Evolutionary conservation across 2,888 invertebrate genomes (phyloP), one percentile per base, ranked within the genome.

Genomic region (Troides aeacus): DNA sequence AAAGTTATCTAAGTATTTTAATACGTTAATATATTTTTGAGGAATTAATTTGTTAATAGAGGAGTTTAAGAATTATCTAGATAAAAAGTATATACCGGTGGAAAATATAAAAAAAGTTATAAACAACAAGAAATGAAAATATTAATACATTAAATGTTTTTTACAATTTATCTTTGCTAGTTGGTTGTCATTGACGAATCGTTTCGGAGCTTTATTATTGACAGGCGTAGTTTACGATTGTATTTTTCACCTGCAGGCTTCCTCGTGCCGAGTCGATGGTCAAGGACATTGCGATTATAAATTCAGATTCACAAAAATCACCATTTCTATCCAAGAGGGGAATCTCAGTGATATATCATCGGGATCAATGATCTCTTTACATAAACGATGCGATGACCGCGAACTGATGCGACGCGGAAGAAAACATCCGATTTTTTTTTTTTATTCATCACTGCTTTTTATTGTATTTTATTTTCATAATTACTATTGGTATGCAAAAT

Each of bases 281-380:
- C 85, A 86, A 84, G 85, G 85, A 76, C 81, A 82, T 65, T 65
- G 66, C 39, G 62, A 83, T 85, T 72, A 64, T 77, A 81, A 84
- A 83, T 85, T 83, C 78, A 84, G 76, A 84, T 83, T 76, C 60
- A 74, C 74, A 74, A 81, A 81, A 63, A 70, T 80, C 75, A 73
- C 75, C 75, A 81, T 81, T 80, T 81, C 77, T 76, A 78, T 77
- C 73, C 65, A 74, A 73, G 72, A 72, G 75, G 74, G 75, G 75
- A 67, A 56, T 71, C 71, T 64, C 68, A 66, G 74, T 76, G 78
- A 78, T 76, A 74, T 73, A 74, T 69, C 72, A 74, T 69, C 46
- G 77, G 73, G 85, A 78, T 85, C 83, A 75, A 74, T 74, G 82
- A 72, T 78, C 81, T 76, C 74, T 67, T 70, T 64, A 71, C 42